Percentiles rank a stretch among this genome's conserved stretches.
Conservation (phyloP, 2,797 vertebrate species). For the Phataginus tetradactyla region DNA sequence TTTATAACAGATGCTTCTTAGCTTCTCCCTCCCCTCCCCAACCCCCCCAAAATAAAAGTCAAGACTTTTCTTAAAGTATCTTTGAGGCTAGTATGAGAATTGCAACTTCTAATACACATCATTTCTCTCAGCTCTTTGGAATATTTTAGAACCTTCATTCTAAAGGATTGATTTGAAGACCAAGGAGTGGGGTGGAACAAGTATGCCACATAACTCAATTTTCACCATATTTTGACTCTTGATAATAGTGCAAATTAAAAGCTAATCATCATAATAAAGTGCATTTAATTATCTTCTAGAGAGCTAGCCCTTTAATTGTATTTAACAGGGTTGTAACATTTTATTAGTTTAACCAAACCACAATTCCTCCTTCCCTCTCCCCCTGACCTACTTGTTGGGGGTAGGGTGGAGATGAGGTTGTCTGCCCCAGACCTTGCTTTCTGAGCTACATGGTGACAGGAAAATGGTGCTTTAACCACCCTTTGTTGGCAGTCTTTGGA, state of each 20-base stretch:
- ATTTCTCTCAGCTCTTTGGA: constrained; percentile 29
- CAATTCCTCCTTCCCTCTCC: background rate
- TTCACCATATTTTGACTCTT: constrained; percentile 55
- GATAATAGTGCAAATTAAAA: constrained; percentile 78
- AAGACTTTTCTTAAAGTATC: constrained; percentile 60
- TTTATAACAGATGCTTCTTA: constrained; percentile 79
- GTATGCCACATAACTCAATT: constrained; percentile 14
- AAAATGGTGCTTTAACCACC: constrained; percentile 9
- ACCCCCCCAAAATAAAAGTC: constrained; percentile 61
- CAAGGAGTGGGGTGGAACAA: background rate
- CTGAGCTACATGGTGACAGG: background rate
- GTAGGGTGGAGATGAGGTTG: background rate
- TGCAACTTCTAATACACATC: constrained; percentile 24
- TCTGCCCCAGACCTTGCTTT: background rate
- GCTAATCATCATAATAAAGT: constrained; percentile 80
- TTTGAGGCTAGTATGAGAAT: constrained; percentile 59
- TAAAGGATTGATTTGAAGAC: constrained; percentile 27
- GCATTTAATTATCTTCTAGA: constrained; percentile 81
- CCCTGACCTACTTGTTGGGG: constrained; percentile 20
- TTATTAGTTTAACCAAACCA: constrained; percentile 79
- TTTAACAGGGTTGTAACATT: constrained; percentile 82
- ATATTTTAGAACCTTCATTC: constrained; percentile 55
- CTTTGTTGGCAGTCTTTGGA: constrained; percentile 63
- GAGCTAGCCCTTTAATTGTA: constrained; percentile 81
- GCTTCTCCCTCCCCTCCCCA: background rate